These are phyloP conservation scores for Meteorus cinctellus DNA, from an alignment of 2,888 invertebrate genomes.

Conservation along the genomic window DNA sequence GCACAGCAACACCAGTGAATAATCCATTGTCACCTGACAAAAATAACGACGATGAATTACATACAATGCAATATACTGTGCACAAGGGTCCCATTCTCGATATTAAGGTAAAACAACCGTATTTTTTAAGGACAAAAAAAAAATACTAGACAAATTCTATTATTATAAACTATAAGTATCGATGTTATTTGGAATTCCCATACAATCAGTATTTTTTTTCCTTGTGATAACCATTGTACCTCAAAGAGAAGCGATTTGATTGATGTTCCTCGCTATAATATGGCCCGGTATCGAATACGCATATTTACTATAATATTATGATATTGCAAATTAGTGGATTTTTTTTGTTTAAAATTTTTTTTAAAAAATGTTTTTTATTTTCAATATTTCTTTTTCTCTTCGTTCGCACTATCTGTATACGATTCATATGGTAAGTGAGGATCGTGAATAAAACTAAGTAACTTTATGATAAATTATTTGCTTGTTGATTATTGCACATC, in stretches of 20 bases:
- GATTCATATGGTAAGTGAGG: constrained; percentile 6
- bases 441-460: constrained; percentile 16
- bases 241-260: neutral
- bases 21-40: constrained; percentile 34
- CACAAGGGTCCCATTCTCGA: constrained; percentile 71
- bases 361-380: neutral
- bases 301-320: neutral
- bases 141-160: neutral
- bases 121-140: neutral
- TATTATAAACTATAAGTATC: neutral
- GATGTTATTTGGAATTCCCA: neutral
- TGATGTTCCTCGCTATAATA: neutral
- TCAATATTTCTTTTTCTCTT: neutral
- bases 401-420: neutral
- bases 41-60: constrained; percentile 45
- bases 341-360: neutral
- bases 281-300: neutral
- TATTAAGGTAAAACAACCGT: constrained; percentile 67
- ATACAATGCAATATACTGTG: constrained; percentile 62
- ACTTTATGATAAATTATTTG: constrained; percentile 13
- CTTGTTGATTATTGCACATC: constrained; percentile 4
- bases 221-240: neutral
- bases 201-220: constrained; percentile 5
- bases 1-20: neutral
- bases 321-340: neutral